Percentiles rank a stretch among this genome's conserved stretches.
Evolutionary conservation across 2,888 invertebrate genomes (phyloP).

Genomic region (Agapostemon virescens): DNA sequence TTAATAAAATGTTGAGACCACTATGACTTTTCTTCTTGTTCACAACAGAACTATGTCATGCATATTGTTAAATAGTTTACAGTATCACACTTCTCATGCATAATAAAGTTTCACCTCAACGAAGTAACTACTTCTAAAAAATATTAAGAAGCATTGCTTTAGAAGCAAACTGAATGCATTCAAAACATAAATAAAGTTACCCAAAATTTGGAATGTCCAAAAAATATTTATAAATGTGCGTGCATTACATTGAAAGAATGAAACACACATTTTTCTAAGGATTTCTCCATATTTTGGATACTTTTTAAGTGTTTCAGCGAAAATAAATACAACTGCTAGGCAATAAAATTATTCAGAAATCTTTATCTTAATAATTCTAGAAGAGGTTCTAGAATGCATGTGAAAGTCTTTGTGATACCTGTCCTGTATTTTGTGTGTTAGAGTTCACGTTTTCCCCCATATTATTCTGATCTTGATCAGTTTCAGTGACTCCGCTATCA

Average conservation of each 20-base stretch:
- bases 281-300: background rate
- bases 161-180: conserved; percentile 30
- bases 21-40: background rate
- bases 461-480: conserved; percentile 52
- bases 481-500: conserved; percentile 53
- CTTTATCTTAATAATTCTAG: conserved; percentile 35
- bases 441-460: conserved; percentile 53
- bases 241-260: background rate
- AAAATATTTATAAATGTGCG: background rate
- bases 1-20: background rate
- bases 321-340: conserved; percentile 13
- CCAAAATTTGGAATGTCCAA: conserved; percentile 12
- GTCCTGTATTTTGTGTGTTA: conserved; percentile 64
- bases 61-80: conserved; percentile 33
- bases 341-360: conserved; percentile 28
- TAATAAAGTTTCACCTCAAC: conserved; percentile 7
- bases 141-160: conserved; percentile 34
- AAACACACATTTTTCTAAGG: background rate
- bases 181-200: conserved; percentile 13
- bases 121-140: conserved; percentile 30
- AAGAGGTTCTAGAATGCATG: conserved; percentile 55
- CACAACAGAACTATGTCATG: conserved; percentile 36
- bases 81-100: conserved; percentile 38
- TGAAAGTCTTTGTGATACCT: conserved; percentile 68
- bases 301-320: conserved; percentile 19